Evolutionary conservation across 2,797 vertebrate genomes (phyloP), one percentile per base, ranked within the genome.

Genomic region (Urophycis tenuis): DNA sequence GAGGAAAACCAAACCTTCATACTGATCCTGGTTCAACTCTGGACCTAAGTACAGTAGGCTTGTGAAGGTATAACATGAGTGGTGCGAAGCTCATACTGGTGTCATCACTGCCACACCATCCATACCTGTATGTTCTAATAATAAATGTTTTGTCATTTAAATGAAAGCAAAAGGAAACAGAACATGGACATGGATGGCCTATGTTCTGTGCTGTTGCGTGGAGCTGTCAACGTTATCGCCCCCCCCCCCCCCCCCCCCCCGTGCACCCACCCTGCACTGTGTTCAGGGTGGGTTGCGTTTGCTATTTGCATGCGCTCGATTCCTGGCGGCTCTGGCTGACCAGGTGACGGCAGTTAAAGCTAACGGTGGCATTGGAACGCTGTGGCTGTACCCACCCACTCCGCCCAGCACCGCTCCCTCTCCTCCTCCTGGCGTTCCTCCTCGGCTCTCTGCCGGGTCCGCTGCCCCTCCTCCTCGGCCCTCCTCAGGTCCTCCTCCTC

Each of bases 301-400:
- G 35, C 35, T 36, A 1, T 36, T 36, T 36, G 35, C 35, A 36
- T 36, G 35, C 1, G 33, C 7, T 34, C 33, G 7, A 34, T 34
- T 34, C 3, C 33, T 34, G 33, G 33, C 7, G 3, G 33, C 7
- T 34, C 7, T 34, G 33, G 35, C 6, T 36, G 7, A 36, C 35
- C 35, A 36, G 35, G 35, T 36, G 5, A 36, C 1, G 35, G 1
- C 35, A 36, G 11, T 10, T 60, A 9, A 60, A 60, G 22, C 9
- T 25, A n/a, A n/a, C 5, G 6, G 53, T 25, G 11, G 25, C 22
- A 10, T 29, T 29, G 9, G 5, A 29, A 67, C 60, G 29, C 4
- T 8, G 11, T 11, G 4, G 29, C 10, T 35, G 49, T 8, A n/a
- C 94, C 71, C 92, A 98, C 97, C 97, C 96, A 99, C 70, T 95